Evolutionary conservation across 2,888 invertebrate species (phyloP), one percentile per base, ranked within the genome.

Genomic region (Hofmannophila pseudospretella): DNA sequence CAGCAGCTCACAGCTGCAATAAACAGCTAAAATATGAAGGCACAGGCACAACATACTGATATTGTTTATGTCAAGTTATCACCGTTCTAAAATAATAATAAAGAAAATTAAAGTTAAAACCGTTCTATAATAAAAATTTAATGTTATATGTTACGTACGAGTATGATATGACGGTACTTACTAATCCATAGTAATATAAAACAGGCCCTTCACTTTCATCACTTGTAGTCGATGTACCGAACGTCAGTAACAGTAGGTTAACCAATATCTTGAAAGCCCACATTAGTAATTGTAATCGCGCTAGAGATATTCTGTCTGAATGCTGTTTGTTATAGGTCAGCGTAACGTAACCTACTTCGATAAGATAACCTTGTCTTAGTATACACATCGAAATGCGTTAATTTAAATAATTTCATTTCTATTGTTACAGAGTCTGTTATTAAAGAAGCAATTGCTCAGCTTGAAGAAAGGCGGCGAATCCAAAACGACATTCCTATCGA

Each of bases 341-440:
- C 5, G 4, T 16, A 4, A 66, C 71, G 45, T 49, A 59, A 69
- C 72, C 67, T 36, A 58, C 40, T 45, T 58, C 39, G 80, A 80
- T 81, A 81, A 77, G 71, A 69, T 78, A 76, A 67, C 68, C 67
- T 69, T 63, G 49, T 54, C 9, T 31, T 19, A 11, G 13, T 13
- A 13, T 1, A 28, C n/a, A 16, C 7, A 23, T 8, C 7, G 23
- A 23, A 23, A 7, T 5, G 23, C 3, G 3, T 16, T 23, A 23
- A 23, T 23, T 3, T 2, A 23, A 7, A 16, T 16, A 5, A 16
- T 16, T 16, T 32, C 7, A 11, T 28, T 16, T 43, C 3, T n/a
- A n/a, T 37, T 56, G 49, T 88, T 89, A 4, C 84, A 94, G 93
- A 90, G 90, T 30, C 88, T 93, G 73, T 88, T 90, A 44, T 46